phyloP scores from a whole-genome alignment of 2,113 vertebrate genomes.

The Bostrychus sinensis region DNA sequence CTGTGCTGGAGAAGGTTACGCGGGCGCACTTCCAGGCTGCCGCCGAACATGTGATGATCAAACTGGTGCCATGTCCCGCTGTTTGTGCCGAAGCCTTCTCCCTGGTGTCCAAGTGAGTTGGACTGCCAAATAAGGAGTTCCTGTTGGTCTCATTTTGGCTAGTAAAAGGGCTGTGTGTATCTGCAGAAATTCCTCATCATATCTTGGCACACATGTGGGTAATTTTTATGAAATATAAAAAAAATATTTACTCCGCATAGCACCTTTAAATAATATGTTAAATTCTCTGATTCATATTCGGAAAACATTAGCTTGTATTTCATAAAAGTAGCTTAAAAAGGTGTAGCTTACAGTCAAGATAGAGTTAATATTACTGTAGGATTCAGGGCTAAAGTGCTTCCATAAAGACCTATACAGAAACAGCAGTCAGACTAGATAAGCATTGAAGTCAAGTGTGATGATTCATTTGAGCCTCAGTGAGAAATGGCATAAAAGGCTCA shows the following conservation, averaged over 20 bases:
- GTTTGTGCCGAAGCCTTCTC: conserved; percentile 95
- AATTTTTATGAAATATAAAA: no score
- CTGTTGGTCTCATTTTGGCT: background rate
- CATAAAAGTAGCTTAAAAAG: no score
- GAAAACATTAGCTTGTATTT: no score
- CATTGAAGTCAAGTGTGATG: background rate
- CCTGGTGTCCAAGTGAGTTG: conserved; percentile 92
- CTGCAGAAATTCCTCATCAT: no score
- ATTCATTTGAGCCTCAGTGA: background rate
- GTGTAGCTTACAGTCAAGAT: no score
- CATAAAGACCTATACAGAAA: background rate
- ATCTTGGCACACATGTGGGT: no score
- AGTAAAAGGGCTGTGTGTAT: no score
- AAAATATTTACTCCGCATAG: no score
- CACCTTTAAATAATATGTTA: no score
- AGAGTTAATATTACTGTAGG: no score
- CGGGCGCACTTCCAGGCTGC: conserved; percentile 90
- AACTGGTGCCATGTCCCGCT: conserved; percentile 91
- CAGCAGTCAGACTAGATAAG: background rate
- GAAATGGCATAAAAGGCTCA: background rate
- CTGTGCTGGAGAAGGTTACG: conserved; percentile 92
- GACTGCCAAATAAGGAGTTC: background rate
- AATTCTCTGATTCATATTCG: no score
- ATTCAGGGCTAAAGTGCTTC: background rate
- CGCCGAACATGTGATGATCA: conserved; percentile 88